Evolutionary conservation across 2,113 vertebrate genomes (phyloP), one percentile per base, ranked within the genome.

Genomic region (Leptocoma aspasia): DNA sequence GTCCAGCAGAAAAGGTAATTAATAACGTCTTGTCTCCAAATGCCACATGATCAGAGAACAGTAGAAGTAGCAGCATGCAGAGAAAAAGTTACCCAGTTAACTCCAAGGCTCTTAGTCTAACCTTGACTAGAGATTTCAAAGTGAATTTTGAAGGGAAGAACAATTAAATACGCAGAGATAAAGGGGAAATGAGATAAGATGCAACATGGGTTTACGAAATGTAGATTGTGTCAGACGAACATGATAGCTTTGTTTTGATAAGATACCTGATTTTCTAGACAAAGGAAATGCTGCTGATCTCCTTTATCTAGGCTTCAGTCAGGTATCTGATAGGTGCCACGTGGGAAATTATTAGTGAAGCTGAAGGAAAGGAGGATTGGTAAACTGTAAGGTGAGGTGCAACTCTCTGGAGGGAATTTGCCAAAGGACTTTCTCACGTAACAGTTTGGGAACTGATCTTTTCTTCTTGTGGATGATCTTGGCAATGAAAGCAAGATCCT

Each of bases 191-290:
- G 86, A 96, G 96, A 97, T 97, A 97, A 96, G 95, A 92, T 84
- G 76, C 77, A 95, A 96, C 95, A 96, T 0, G 77, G 44, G 76
- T 96, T 97, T 95, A 92, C 44, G 1, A 64, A 89, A 86, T 49
- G 60, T 89, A 97, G 92, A 89, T 94, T 92, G 89, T 91, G 92
- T 92, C 92, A 94, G 94, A 70, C 1, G 30, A 92, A 64, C 91
- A 93, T 61, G 96, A 96, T 97, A 96, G 94, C 95, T 96, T 93
- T 96, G 95, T 93, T 95, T 96, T 92, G 96, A 97, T 97, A 94
- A 96, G 95, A 94, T 89, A 90, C 95, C 56, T 90, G 96, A 95
- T 95, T 81, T 80, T 77, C 90, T 22, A 94, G 92, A 96, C 92
- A 93, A 92, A 94, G 89, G 86, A 56, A 92, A 89, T 49, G 86